These are phyloP conservation scores for Idaea biselata DNA, from an alignment of 2,888 invertebrate species.

Conservation along the genomic window DNA sequence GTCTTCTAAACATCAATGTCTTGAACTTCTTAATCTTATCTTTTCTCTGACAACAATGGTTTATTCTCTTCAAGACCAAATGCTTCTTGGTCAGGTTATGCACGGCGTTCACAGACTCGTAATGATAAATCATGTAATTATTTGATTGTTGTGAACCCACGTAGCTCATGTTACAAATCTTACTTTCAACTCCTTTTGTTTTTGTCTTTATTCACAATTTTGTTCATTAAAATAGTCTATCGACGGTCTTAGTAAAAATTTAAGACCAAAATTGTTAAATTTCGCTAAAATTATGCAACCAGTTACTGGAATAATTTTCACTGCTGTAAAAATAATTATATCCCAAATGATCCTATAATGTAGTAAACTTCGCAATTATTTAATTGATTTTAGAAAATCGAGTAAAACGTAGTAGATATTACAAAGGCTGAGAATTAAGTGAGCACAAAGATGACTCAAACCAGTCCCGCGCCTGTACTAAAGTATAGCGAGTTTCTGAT, in stretches of 20 bases:
- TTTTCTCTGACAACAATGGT: constrained; percentile 56
- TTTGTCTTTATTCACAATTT: constrained; percentile 16
- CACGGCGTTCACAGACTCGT: constrained; percentile 34
- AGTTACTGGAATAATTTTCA: background rate
- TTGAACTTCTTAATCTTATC: constrained; percentile 66
- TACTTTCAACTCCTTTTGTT: constrained; percentile 22
- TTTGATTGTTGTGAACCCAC: constrained; percentile 47
- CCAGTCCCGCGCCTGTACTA: background rate
- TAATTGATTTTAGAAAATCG: background rate
- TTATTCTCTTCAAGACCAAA: constrained; percentile 49
- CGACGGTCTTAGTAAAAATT: constrained; percentile 49
- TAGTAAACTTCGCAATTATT: background rate
- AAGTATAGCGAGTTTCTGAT: constrained; percentile 21
- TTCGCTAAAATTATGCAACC: constrained; percentile 19
- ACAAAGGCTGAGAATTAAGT: background rate
- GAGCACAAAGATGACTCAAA: constrained; percentile 2
- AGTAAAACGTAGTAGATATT: background rate
- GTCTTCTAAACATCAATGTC: constrained; percentile 56
- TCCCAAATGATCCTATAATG: background rate
- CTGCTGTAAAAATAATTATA: background rate
- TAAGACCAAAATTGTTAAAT: constrained; percentile 49
- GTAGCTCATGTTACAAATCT: constrained; percentile 62
- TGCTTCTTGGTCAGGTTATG: constrained; percentile 40
- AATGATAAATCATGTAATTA: constrained; percentile 40
- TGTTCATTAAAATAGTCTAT: constrained; percentile 24